A percentile compares a stretch with the other conserved stretches of the same genome.
These are phyloP conservation scores for Tiliacea citrago DNA, from an alignment of 2,888 invertebrate genomes.

Conservation along the genomic window DNA sequence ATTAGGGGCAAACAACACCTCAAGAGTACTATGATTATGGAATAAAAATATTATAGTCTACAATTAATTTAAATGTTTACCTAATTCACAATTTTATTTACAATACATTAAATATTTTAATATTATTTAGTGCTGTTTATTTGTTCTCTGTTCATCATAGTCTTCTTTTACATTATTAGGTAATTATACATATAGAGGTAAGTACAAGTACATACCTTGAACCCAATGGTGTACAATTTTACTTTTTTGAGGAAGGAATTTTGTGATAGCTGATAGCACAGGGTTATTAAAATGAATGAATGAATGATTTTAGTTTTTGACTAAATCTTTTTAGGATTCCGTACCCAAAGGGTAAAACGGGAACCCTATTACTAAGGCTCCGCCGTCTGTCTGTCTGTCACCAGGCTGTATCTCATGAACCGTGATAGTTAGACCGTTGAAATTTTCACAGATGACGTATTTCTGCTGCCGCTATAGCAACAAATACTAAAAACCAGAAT, in stretches of 20 bases:
- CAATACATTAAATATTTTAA: neutral
- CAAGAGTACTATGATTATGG: slow-evolving; percentile 14
- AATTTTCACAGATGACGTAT: too few relatives aligned
- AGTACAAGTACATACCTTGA: neutral
- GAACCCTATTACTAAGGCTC: too few relatives aligned
- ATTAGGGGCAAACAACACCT: slow-evolving; percentile 71
- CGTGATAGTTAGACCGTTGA: too few relatives aligned
- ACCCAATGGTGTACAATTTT: neutral
- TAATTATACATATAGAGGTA: neutral
- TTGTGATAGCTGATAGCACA: neutral
- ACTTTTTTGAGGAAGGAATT: neutral
- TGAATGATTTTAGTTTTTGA: too few relatives aligned
- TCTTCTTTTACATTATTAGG: neutral
- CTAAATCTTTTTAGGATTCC: too few relatives aligned
- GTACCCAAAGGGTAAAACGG: too few relatives aligned
- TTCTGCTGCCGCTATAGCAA: too few relatives aligned
- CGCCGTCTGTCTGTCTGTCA: too few relatives aligned
- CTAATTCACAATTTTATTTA: neutral
- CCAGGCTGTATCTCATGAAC: too few relatives aligned
- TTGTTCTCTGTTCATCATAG: neutral
- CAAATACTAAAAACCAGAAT: too few relatives aligned
- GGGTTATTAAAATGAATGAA: too few relatives aligned
- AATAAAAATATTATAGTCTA: neutral
- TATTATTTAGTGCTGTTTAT: neutral
- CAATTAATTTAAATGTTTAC: neutral